phyloP scores from a whole-genome alignment of 92 coral and sea anemone species.

The Porites evermanni region DNA sequence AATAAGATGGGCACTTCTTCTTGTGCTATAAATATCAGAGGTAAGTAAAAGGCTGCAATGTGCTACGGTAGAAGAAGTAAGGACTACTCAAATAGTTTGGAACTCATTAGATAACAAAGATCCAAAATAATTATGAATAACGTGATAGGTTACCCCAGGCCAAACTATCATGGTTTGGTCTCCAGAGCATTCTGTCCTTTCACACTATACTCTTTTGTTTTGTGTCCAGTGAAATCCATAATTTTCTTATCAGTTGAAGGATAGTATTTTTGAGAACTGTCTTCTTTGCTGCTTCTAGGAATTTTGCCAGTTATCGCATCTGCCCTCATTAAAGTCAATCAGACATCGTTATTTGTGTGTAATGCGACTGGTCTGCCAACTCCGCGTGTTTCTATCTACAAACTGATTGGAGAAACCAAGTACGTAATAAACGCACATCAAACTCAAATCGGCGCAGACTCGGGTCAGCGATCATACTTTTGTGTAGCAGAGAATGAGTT shows the following conservation, averaged over 20 bases:
- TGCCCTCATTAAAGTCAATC: constrained; percentile 51
- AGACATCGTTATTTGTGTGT: constrained; percentile 68
- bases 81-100: too few relatives aligned
- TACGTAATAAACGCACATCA: constrained; percentile 32
- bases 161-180: too few relatives aligned
- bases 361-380: constrained; percentile 75
- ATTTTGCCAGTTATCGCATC: constrained; percentile 72
- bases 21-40: constrained; percentile 59
- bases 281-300: constrained; percentile 39
- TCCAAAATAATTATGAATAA: too few relatives aligned
- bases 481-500: constrained; percentile 82
- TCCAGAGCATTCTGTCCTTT: neutral
- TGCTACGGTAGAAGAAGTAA: neutral
- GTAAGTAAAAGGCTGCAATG: constrained; percentile 33
- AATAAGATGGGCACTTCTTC: constrained; percentile 40
- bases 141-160: too few relatives aligned
- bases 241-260: neutral
- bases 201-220: neutral
- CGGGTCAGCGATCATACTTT: constrained; percentile 71
- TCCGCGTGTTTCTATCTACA: constrained; percentile 66
- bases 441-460: constrained; percentile 44
- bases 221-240: neutral
- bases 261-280: neutral
- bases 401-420: constrained; percentile 49
- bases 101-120: too few relatives aligned